Evolutionary conservation across 1,140 invertebrate species (phyloP), one percentile per base, ranked within the genome.

Genomic region (Lordiphosa collinella): DNA sequence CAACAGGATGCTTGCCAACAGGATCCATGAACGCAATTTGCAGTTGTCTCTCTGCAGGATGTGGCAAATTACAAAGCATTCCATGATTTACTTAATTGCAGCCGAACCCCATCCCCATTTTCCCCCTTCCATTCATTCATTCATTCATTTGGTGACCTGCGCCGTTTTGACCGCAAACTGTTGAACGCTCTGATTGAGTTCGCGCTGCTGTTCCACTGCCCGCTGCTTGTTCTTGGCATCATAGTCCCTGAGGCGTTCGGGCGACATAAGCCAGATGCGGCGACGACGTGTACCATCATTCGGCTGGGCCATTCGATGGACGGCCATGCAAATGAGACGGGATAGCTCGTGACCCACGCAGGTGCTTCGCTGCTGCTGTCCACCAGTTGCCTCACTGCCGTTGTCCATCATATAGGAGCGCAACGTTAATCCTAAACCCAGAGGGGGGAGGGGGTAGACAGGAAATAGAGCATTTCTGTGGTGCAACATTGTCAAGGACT

Each of bases 31-130:
- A 68, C 63, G 35, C 35, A 74, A 73, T 64, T 56, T 55, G 52
- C 57, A n/a, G 11, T n/a, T 44, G 35, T 44, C 36, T 66, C 38
- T 38, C 52, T 18, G 18, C 31, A 55, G 67, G 57, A 66, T 72
- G 78, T 64, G 53, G 58, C 71, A 84, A 82, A 76, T 76, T 64
- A 72, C 58, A 76, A 49, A 55, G 68, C 51, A 67, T 57, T 43
- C 61, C 58, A 75, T 82, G 75, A 79, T 80, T 79, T 74, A 80
- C 64, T 63, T 75, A 80, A 80, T 75, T 80, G 70, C 75, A 61
- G 22, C 1, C 22, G 22, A 25, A 4, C 46, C 29, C 12, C 16
- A 3, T 6, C n/a, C 6, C 4, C 5, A 6, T n/a, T n/a, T n/a
- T n/a, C n/a, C n/a, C 32, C 16, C 14, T 7, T 25, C 13, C 25